phyloP scores from a whole-genome alignment of 2,888 invertebrate genomes.

The Troilus luridus region DNA sequence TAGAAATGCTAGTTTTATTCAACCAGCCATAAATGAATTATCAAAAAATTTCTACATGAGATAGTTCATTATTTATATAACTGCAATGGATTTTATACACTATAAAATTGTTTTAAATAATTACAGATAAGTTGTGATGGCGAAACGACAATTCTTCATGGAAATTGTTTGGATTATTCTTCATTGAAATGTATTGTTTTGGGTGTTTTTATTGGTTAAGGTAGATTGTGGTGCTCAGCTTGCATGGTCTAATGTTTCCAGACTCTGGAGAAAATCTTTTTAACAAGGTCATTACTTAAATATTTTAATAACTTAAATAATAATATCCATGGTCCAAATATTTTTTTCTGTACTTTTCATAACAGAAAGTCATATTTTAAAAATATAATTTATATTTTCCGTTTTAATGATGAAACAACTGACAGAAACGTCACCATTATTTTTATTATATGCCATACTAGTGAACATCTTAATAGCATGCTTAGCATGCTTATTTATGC shows the following conservation, averaged over 20 bases:
- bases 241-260: conserved; percentile 29
- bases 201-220: not conserved
- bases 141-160: not conserved
- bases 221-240: conserved; percentile 21
- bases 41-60: not conserved
- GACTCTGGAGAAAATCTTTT: conserved; percentile 31
- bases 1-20: not conserved
- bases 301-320: not conserved
- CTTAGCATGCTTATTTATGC: not conserved
- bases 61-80: not conserved
- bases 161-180: not conserved
- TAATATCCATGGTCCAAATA: not conserved
- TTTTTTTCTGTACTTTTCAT: not conserved
- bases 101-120: not conserved
- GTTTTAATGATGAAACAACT: not conserved
- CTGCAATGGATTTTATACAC: not conserved
- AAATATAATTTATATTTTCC: not conserved
- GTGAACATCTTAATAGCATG: no score
- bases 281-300: not conserved
- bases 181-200: not conserved
- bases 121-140: not conserved
- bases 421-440: not conserved
- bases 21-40: not conserved
- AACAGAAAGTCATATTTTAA: not conserved
- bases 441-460: not conserved